A percentile compares a stretch with the other conserved stretches of the same genome.
Conservation (phyloP, 2,888 invertebrate genomes). For the Tuta absoluta region DNA sequence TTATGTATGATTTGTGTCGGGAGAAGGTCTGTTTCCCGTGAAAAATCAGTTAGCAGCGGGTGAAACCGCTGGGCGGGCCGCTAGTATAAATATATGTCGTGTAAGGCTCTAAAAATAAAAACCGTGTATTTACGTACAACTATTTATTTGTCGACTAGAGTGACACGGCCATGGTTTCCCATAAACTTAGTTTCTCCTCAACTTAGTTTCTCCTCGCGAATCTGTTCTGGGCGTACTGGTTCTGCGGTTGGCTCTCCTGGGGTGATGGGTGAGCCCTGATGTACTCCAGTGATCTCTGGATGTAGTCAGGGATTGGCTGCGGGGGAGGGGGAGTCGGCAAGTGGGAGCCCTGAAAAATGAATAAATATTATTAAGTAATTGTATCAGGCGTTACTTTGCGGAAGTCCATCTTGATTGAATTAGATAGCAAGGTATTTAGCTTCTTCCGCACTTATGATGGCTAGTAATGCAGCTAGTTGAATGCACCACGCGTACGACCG, state of each 20-base stretch:
- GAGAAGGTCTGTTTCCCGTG: too few species aligned
- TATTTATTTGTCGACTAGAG: conserved; percentile 1
- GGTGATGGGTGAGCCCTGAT: conserved; percentile 63
- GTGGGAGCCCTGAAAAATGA: conserved; percentile 46
- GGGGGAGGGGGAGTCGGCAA: conserved; percentile 42
- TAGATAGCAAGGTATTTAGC: too few species aligned
- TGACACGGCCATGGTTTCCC: neutral
- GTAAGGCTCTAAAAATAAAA: too few species aligned
- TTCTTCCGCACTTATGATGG: too few species aligned
- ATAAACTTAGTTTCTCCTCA: neutral
- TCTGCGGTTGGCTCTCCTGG: neutral
- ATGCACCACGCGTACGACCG: too few species aligned
- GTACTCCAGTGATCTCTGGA: conserved; percentile 67
- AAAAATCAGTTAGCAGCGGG: too few species aligned
- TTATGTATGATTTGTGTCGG: too few species aligned
- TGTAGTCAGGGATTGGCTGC: conserved; percentile 64
- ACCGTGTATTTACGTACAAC: neutral
- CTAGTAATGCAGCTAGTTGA: too few species aligned
- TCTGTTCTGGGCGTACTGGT: neutral
- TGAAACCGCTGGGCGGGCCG: too few species aligned
- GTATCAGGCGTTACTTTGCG: too few species aligned
- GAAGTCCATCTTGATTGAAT: too few species aligned
- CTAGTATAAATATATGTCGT: too few species aligned
- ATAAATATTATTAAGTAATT: conserved; percentile 2
- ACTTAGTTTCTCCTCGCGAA: neutral